A percentile compares a stretch with the other conserved stretches of the same genome.
Evolutionary conservation across 2,113 vertebrate species (phyloP).

Genomic region (Excalfactoria chinensis): DNA sequence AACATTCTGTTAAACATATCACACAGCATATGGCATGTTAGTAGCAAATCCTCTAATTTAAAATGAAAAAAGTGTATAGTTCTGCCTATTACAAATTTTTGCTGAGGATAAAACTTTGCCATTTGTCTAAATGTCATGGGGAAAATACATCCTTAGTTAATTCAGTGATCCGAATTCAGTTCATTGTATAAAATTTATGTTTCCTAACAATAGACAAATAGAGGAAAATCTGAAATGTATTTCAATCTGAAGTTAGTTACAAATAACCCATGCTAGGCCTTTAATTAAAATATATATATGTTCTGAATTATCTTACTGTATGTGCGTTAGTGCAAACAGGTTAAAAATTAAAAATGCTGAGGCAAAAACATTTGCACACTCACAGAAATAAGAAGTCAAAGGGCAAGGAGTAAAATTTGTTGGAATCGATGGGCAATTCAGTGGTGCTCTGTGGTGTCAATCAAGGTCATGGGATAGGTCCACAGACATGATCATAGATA

Average conservation of each 20-base stretch:
- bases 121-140: slow-evolving; percentile 46
- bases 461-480: background rate
- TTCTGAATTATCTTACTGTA: background rate
- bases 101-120: slow-evolving; percentile 11
- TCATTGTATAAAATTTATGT: slow-evolving; percentile 31
- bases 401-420: background rate
- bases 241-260: background rate
- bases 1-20: slow-evolving; percentile 74
- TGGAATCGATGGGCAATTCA: background rate
- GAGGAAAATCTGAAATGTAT: background rate
- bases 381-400: background rate
- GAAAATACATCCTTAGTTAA: slow-evolving; percentile 13
- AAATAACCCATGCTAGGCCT: background rate
- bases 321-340: background rate
- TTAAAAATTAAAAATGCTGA: background rate
- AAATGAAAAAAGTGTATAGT: slow-evolving; percentile 29
- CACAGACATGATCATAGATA: background rate
- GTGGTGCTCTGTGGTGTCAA: background rate
- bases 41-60: slow-evolving; percentile 65
- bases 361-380: background rate
- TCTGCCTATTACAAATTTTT: slow-evolving; percentile 45
- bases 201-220: slow-evolving; percentile 32
- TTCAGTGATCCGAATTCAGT: slow-evolving; percentile 6
- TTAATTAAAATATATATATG: background rate
- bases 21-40: slow-evolving; percentile 67